Percentiles rank a stretch among this genome's conserved stretches.
Evolutionary conservation across 2,797 vertebrate species (phyloP).

Genomic region (Typhlichthys subterraneus): DNA sequence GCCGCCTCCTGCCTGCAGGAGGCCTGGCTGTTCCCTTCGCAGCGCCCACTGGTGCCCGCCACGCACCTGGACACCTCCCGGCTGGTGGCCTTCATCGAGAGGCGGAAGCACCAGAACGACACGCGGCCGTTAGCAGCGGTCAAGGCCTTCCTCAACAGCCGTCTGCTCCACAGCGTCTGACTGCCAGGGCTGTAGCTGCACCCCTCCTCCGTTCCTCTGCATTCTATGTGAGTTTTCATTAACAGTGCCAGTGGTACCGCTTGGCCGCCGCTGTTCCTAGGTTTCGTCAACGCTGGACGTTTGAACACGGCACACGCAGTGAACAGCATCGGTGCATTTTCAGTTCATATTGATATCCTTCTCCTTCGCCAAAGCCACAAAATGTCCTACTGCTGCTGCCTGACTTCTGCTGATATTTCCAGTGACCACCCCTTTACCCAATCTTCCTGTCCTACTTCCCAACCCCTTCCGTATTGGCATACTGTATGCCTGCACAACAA

Average conservation of each 20-base stretch:
- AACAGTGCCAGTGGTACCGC: slow-evolving; percentile 1
- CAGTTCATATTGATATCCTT: slow-evolving; percentile 76
- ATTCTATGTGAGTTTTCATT: too few species aligned
- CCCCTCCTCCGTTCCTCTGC: not conserved
- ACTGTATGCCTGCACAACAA: slow-evolving; percentile 72
- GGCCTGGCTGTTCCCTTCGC: slow-evolving; percentile 86
- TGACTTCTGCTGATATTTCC: slow-evolving; percentile 69
- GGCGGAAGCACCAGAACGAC: slow-evolving; percentile 95
- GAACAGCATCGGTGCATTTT: slow-evolving; percentile 37
- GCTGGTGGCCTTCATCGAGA: slow-evolving; percentile 93
- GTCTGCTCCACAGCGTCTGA: slow-evolving; percentile 88
- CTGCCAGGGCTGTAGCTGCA: slow-evolving; percentile 7
- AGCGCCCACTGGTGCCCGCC: slow-evolving; percentile 22
- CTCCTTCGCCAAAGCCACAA: slow-evolving; percentile 80
- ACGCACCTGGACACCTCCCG: slow-evolving; percentile 88
- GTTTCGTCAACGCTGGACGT: too few species aligned
- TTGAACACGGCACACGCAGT: not conserved
- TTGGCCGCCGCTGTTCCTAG: not conserved
- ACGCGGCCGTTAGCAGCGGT: slow-evolving; percentile 86
- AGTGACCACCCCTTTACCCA: slow-evolving; percentile 5
- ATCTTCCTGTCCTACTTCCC: slow-evolving; percentile 8
- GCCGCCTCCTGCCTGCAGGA: slow-evolving; percentile 86
- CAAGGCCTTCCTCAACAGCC: slow-evolving; percentile 90
- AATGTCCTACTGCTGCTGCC: slow-evolving; percentile 85
- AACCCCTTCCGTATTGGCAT: slow-evolving; percentile 45